Evolutionary conservation across 2,113 vertebrate species (phyloP).

Genomic region (Bothrops jararaca): DNA sequence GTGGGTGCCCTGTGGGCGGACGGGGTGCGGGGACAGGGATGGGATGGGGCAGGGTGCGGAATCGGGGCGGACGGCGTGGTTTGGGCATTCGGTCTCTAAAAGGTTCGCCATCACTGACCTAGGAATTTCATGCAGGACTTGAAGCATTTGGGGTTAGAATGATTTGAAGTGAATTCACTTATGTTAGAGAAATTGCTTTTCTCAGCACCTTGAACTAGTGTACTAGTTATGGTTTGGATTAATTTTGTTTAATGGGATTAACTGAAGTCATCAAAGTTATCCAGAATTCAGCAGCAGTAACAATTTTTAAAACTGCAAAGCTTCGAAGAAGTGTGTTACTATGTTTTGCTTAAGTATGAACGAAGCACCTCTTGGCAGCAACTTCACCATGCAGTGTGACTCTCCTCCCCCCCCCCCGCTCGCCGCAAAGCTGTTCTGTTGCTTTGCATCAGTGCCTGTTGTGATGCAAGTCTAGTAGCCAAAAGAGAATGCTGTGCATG

Average conservation of each 20-base stretch:
- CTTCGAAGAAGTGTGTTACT: not conserved
- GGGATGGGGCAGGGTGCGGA: no score
- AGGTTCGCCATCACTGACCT: no score
- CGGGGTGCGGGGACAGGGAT: no score
- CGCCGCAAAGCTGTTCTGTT: not conserved
- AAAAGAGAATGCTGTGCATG: not conserved
- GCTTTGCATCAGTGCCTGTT: not conserved
- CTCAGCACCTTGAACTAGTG: not conserved
- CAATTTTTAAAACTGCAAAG: not conserved
- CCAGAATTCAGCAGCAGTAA: not conserved
- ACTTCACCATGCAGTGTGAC: not conserved
- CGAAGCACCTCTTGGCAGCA: not conserved
- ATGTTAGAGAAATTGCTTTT: slow-evolving; percentile 14
- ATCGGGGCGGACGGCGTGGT: no score
- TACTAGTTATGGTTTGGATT: not conserved
- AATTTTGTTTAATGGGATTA: slow-evolving; percentile 4
- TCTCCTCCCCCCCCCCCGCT: not conserved
- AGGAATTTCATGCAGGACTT: slow-evolving; percentile 8
- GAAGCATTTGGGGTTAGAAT: slow-evolving; percentile 20
- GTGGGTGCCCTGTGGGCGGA: no score
- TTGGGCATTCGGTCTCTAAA: no score
- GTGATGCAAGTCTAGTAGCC: not conserved
- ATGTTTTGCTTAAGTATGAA: not conserved
- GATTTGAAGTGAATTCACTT: slow-evolving; percentile 27
- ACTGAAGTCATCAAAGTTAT: not conserved